Base-by-base conservation (phyloP, 2,888 invertebrate genomes). In the Cryptocephalus primarius region DNA sequence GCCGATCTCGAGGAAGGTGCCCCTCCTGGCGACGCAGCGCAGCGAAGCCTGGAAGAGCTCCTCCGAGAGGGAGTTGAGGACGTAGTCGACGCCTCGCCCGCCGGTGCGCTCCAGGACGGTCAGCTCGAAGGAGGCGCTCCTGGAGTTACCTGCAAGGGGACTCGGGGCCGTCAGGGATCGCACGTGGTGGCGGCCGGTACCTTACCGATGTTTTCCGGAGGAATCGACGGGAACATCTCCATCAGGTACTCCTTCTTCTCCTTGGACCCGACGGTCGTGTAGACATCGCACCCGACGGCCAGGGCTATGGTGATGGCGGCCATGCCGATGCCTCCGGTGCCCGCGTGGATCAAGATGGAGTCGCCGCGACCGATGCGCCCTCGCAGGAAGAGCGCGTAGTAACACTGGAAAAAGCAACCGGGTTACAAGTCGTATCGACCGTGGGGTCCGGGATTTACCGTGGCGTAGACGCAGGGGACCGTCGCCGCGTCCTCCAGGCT, bases 231-330 rank as follows among this genome's bases (percentile, higher is more conserved):
- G 77, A 92, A 96, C 40, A 80, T 78, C 59, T 80, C 75, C 66
- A 84, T 83, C 52, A 96, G 73, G 73, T 86, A 93, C 42, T 86
- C 82, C 54, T 85, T 78, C 72, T 94, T 93, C 57, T 89, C 88
- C 46, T 77, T 65, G 42, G 87, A 85, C 47, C 88, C 90, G 45
- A 92, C 92, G 0, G 94, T 95, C 11, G 93, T 88, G 72, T 76
- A 91, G 9, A 92, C 91, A 40, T 76, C 79, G 71, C 91, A 85
- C 45, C 89, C 89, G 65, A 83, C 79, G 66, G 82, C 80, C 44
- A 95, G 76, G 43, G 93, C 91, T 60, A 96, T 85, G 34, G 88
- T 78, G 61, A 95, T 92, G 54, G 94, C 92, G 2, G 95, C 93
- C 72, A 93, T 90, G 4, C 96, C 95, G 40, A 94, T 90, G 58